Base-by-base conservation (phyloP, 2,888 invertebrate species). In the Lasioglossum villosulum region DNA sequence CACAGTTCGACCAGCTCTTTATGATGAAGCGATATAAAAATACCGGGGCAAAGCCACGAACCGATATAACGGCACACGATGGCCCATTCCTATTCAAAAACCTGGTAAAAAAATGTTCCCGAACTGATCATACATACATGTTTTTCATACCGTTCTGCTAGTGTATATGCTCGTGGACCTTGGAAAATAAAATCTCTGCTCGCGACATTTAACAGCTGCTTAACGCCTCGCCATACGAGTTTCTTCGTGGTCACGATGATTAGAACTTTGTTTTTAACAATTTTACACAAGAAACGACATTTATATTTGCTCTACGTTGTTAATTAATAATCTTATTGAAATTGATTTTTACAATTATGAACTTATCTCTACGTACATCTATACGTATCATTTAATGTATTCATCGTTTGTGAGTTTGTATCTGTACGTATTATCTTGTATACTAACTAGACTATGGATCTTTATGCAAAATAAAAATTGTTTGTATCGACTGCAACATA, bases 21-120 rank as follows among this genome's bases (percentile, higher is more conserved):
- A 84, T 87, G 87, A 86, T 19, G 66, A 78, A 86, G 68, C 70
- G 86, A 86, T 89, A 73, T 86, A 82, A 90, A 88, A 88, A 45
- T 68, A 59, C 76, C 78, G 63, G 10, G 14, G 30, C 16, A 72
- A 76, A 81, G 75, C 56, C 70, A 23, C 66, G 34, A 39, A n/a
- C 77, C 81, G 14, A n/a, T 34, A 68, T 34, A 37, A 37, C n/a
- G 75, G 66, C 83, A 63, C 23, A 14, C 27, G 0, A 6, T 6
- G 16, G 6, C 5, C 19, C 30, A 30, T 63, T 63, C 16, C 16
- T 16, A 30, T 6, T 30, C 19, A 0, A 63, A 63, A 16, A 30
- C 16, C 1, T 8, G 30, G 3, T 63, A 8, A 19, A 63, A 30
- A 56, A 56, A 56, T n/a, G 23, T 56, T 56, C 10, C 10, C 23